Evolutionary conservation across 2,113 vertebrate species (phyloP).

Genomic region (Elanoides forficatus): DNA sequence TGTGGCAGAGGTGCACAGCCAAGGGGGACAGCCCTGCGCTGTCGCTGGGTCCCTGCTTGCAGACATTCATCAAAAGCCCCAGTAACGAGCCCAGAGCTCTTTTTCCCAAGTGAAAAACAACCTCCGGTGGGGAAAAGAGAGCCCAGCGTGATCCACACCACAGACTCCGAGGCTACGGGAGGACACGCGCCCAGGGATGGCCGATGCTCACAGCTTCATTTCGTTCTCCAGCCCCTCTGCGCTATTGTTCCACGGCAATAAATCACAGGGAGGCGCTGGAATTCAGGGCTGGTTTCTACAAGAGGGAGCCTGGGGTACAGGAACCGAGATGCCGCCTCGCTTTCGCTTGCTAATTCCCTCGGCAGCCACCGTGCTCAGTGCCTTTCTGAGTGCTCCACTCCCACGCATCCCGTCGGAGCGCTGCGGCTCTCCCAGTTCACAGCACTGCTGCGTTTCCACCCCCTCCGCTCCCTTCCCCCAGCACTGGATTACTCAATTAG

Average conservation of each 20-base stretch:
- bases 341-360: background rate
- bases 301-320: background rate
- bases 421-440: background rate
- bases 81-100: background rate
- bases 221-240: background rate
- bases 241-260: background rate
- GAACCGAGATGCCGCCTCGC: background rate
- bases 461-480: slow-evolving; percentile 1
- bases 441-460: background rate
- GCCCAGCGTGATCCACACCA: accelerated
- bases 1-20: accelerated
- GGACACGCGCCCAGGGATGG: background rate
- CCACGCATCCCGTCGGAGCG: background rate
- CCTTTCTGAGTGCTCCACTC: background rate
- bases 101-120: background rate
- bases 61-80: background rate
- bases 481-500: slow-evolving; percentile 53
- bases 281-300: background rate
- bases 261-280: background rate
- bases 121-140: background rate
- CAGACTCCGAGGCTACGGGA: background rate
- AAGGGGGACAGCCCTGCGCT: accelerated
- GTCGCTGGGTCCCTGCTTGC: accelerated
- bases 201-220: background rate
- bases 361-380: background rate